A percentile compares a stretch with the other conserved stretches of the same genome.
Conservation (phyloP, 2,113 vertebrate genomes). For the Philantomba maxwellii region DNA sequence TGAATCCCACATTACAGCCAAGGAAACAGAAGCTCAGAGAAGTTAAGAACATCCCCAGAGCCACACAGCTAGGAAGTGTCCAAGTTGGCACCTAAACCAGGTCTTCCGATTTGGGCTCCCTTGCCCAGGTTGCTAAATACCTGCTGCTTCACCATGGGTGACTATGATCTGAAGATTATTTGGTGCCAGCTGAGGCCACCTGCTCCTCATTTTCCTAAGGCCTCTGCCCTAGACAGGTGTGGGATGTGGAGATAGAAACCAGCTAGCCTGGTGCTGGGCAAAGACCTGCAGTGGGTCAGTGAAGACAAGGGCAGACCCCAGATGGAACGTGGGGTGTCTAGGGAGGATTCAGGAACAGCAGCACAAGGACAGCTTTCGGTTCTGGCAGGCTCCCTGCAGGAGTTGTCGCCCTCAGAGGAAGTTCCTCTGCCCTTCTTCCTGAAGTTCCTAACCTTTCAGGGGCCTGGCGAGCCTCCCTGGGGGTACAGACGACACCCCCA, state of each 20-base stretch:
- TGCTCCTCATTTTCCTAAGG: background rate
- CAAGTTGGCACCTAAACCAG: background rate
- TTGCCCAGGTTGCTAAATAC: background rate
- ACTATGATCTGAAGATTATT: background rate
- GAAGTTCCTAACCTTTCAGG: background rate
- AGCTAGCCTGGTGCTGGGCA: background rate
- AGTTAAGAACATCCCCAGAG: background rate
- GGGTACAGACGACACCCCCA: background rate
- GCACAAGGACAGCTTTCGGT: background rate
- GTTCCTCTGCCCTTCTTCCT: background rate
- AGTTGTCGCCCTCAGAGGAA: background rate
- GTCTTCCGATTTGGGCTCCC: background rate
- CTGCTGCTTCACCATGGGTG: background rate
- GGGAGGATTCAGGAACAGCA: background rate
- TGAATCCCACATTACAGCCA: background rate
- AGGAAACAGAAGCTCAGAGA: background rate
- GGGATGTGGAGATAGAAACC: no score
- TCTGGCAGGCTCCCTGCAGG: background rate
- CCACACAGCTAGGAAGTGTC: background rate
- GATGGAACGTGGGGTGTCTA: accelerated
- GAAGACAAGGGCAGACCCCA: background rate
- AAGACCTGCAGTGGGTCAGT: accelerated
- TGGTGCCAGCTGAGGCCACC: background rate
- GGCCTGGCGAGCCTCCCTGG: background rate
- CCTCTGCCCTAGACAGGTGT: background rate